Evolutionary conservation across 2,888 invertebrate species (phyloP), one percentile per base, ranked within the genome.

Genomic region (Oxytorus armatus): DNA sequence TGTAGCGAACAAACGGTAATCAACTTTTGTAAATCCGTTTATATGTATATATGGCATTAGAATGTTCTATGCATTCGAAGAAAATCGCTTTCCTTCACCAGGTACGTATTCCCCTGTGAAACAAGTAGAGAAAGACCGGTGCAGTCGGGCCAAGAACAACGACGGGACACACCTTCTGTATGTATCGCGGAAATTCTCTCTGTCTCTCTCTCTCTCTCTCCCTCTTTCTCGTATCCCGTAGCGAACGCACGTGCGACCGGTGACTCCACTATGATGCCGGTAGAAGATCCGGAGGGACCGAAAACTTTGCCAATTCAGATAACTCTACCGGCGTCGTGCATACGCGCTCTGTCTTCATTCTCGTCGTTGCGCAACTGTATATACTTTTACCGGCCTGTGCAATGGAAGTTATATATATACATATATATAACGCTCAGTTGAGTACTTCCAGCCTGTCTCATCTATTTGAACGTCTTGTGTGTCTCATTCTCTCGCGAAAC

Each of bases 241-340:
- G 51, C 11, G 61, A 72, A 76, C 61, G 76, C 72, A 76, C 79
- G 76, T 75, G 75, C 65, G 63, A 65, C 29, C 44, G 55, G 59
- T 57, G 66, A 65, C 59, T 76, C 55, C 39, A 51, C 65, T 39
- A 8, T 51, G 25, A n/a, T n/a, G n/a, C 49, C 51, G 42, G 21
- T 36, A 33, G 61, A 51, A 65, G 53, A 21, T 42, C 23, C 23
- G 23, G 59, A 33, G 76, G 33, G 61, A 77, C 69, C 18, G 42
- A 66, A 76, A 80, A 80, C 76, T 80, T 80, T 80, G 61, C 73
- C 80, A 80, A 80, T 80, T 72, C 76, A 61, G 66, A 63, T 61
- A 80, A 77, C 76, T 66, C 63, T 47, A 61, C 66, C 21, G 55
- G 36, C 39, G 53, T 63, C 55, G 39, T 63, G 66, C 66, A 66